Conservation (phyloP, 2,113 vertebrate species). For the Hypocryptadius cinnamomeus region DNA sequence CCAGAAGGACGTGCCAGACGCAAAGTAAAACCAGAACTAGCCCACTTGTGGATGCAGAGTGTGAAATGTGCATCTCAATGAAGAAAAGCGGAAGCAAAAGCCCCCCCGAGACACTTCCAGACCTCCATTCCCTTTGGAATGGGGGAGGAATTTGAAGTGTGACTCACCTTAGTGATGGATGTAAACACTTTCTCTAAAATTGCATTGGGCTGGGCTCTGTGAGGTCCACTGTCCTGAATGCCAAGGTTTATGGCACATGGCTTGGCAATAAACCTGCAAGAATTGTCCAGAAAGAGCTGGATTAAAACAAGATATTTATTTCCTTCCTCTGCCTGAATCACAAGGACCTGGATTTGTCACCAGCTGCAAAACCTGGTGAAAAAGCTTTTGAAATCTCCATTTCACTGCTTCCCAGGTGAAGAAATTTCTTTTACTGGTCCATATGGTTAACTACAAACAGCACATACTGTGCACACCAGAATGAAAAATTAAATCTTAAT, state of each 20-base stretch:
- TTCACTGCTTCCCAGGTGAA: background rate
- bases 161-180: slow-evolving; percentile 90
- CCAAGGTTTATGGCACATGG: slow-evolving; percentile 79
- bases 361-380: background rate
- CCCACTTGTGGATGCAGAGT: background rate
- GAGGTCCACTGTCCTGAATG: slow-evolving; percentile 76
- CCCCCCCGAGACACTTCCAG: background rate
- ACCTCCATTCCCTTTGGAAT: background rate
- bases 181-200: slow-evolving; percentile 96
- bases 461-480: background rate
- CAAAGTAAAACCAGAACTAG: background rate
- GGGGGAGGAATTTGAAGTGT: background rate
- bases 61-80: background rate
- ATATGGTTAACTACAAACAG: background rate
- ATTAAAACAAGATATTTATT: background rate
- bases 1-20: background rate
- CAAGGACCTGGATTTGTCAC: background rate
- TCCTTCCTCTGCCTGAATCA: background rate
- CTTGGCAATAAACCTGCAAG: slow-evolving; percentile 86
- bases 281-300: background rate
- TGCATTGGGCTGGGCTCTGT: slow-evolving; percentile 81
- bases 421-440: background rate
- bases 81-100: background rate
- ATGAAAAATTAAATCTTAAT: background rate
- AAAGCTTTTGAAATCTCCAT: background rate